These are phyloP conservation scores for Sylvia atricapilla DNA, from an alignment of 2,113 vertebrate genomes.

Conservation along the genomic window DNA sequence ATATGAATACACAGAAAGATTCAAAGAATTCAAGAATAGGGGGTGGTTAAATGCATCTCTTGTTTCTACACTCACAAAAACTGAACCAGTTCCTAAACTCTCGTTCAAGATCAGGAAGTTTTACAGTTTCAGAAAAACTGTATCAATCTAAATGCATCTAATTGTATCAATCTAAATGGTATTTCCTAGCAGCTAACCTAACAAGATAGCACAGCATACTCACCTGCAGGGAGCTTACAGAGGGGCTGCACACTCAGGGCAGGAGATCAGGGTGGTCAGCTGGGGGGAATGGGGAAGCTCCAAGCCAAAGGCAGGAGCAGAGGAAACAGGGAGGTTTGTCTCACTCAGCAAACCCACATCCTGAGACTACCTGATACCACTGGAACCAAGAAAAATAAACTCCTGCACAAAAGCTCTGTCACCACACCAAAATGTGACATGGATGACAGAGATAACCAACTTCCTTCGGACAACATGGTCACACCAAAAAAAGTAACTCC, in stretches of 20 bases:
- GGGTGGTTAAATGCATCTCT: not conserved
- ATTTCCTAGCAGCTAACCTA: not conserved
- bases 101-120: not conserved
- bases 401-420: not conserved
- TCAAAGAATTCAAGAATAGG: not conserved
- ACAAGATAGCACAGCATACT: not conserved
- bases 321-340: not conserved
- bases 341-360: not conserved
- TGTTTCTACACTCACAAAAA: not conserved
- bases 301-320: not conserved
- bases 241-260: not conserved
- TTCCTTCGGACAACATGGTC: not conserved
- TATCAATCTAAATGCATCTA: not conserved
- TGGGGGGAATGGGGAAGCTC: not conserved
- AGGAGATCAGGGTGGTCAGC: not conserved
- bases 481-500: not conserved
- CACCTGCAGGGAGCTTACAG: not conserved
- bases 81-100: not conserved
- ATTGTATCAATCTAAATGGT: not conserved
- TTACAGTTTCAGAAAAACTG: not conserved
- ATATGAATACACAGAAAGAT: not conserved
- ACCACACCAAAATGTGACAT: not conserved
- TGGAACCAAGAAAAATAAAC: not conserved
- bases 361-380: not conserved
- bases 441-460: not conserved